Base-by-base conservation (phyloP, 2,888 invertebrate genomes). In the Teleogryllus oceanicus region DNA sequence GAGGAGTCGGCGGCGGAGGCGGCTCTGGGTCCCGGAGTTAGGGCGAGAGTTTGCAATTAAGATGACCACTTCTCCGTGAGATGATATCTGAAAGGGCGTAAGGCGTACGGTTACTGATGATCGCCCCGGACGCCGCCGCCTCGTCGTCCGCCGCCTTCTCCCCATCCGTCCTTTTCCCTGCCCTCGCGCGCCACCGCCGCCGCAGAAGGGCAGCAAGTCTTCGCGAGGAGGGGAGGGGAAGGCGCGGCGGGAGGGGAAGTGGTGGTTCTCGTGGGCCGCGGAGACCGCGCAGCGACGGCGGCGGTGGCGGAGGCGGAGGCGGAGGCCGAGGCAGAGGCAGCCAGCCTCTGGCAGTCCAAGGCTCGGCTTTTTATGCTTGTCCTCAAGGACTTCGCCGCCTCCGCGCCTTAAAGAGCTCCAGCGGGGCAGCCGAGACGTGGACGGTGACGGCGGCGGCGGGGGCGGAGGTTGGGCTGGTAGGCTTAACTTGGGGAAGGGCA, bases 61-160 rank as follows among this genome's bases (percentile, higher is more conserved):
- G 82, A 82, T 82, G 82, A 82, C 82, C 82, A 81, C 80, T 81
- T 82, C 82, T 76, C 79, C 80, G 82, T 82, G 82, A 82, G 82
- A 81, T 82, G 82, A 82, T 78, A 62, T 62, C 62, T 62, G 62
- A 62, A 62, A 62, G 62, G 62, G 62, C 62, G 62, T 62, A 62
- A 62, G 62, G 62, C 62, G 62, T 62, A 62, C 5, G 62, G 62
- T 62, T 62, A 62, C 62, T 62, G 62, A 62, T 18, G 62, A 62
- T 62, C 62, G 62, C 62, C 62, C 62, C 62, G 62, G 16, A 62
- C 18, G 3, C 62, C 62, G 62, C 62, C 62, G 62, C 62, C 2
- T 16, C 18, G 62, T 12, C 12, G 12, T 1, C 62, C 16, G 3
- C 16, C 62, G 5, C 13, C 62, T 18, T 18, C 18, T 18, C 62